Percentiles rank a stretch among this genome's conserved stretches.
Conservation (phyloP, 1,140 invertebrate species). For the Goniozus legneri region DNA sequence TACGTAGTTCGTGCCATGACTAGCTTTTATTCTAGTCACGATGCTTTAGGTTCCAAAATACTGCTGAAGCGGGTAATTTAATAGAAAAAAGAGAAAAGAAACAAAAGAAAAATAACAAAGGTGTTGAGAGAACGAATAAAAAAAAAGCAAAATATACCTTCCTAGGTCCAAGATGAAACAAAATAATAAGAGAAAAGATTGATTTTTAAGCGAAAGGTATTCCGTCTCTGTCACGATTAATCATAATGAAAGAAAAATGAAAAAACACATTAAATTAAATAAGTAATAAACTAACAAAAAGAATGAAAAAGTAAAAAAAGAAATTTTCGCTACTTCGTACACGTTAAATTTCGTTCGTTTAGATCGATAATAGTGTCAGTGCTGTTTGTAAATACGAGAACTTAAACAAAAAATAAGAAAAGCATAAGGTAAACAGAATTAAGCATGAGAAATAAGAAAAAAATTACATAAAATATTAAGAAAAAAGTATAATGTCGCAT, state of each 20-base stretch:
- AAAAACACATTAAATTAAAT: too few species aligned
- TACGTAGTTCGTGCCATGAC: slow-evolving; percentile 11
- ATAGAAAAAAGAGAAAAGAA: too few species aligned
- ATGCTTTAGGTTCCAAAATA: neutral
- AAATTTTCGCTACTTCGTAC: too few species aligned
- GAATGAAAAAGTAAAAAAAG: too few species aligned
- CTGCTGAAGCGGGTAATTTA: neutral
- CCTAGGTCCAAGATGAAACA: neutral
- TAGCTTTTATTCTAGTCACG: neutral
- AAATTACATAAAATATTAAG: slow-evolving; percentile 1
- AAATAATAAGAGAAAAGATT: neutral
- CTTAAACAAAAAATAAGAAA: too few species aligned
- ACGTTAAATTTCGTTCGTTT: too few species aligned
- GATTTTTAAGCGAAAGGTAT: neutral
- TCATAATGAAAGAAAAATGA: neutral
- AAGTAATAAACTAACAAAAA: too few species aligned
- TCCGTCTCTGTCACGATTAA: slow-evolving; percentile 5
- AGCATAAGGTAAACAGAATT: too few species aligned
- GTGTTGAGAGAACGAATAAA: too few species aligned
- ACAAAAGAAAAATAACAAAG: too few species aligned
- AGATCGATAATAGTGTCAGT: too few species aligned
- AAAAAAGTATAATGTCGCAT: slow-evolving; percentile 11
- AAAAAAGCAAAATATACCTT: neutral
- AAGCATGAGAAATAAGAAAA: slow-evolving; percentile 4
- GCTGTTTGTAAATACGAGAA: too few species aligned